These are phyloP conservation scores for Euzophera pinguis DNA, from an alignment of 2,888 invertebrate species.

Conservation along the genomic window DNA sequence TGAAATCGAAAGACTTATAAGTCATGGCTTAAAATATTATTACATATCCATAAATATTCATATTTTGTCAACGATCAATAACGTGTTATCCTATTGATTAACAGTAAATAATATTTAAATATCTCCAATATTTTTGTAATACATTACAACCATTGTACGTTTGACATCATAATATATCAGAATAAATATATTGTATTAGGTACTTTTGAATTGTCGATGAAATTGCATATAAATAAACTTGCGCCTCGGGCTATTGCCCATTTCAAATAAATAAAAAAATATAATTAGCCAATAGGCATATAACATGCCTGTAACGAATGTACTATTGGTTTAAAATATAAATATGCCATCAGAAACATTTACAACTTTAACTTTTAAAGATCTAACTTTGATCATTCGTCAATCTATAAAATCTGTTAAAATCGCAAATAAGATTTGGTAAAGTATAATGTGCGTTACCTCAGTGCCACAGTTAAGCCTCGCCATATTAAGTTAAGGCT, in stretches of 20 bases:
- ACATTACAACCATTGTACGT: conserved; percentile 3
- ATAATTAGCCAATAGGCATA: no score
- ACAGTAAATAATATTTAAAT: not conserved
- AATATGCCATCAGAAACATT: no score
- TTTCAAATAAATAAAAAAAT: not conserved
- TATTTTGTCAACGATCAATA: conserved; percentile 6
- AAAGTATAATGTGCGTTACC: no score
- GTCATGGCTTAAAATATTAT: not conserved
- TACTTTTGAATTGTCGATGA: not conserved
- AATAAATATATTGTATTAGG: not conserved
- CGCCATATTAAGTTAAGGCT: no score
- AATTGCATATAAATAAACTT: not conserved
- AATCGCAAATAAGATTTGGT: no score
- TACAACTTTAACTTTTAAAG: no score
- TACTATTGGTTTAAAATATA: no score
- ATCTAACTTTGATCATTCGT: no score
- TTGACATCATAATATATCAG: not conserved
- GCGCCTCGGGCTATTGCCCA: not conserved
- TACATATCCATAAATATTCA: conserved; percentile 4
- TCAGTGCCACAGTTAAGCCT: no score
- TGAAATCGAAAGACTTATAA: not conserved
- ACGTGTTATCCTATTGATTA: not conserved
- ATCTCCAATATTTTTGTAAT: conserved; percentile 5
- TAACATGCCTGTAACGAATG: no score
- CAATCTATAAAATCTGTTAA: no score